These are phyloP conservation scores for Drosophila longiperda DNA, from an alignment of 2,888 invertebrate species.

Conservation along the genomic window DNA sequence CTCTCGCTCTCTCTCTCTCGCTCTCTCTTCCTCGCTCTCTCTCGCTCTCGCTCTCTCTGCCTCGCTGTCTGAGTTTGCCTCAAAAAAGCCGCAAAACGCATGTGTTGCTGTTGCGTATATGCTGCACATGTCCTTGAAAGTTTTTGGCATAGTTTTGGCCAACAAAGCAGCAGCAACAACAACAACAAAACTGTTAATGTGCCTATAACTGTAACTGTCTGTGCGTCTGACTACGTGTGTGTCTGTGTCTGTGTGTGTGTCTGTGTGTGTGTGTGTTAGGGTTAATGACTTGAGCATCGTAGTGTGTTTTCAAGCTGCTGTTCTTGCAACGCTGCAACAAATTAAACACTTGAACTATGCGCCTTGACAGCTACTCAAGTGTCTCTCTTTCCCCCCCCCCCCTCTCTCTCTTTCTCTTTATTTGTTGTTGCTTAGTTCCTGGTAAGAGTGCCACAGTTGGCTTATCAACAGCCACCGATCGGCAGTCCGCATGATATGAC, in stretches of 20 bases:
- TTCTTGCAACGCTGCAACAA: constrained; percentile 43
- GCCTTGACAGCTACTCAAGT: constrained; percentile 56
- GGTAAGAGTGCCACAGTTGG: constrained; percentile 17
- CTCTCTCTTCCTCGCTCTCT: neutral
- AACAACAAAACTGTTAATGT: constrained; percentile 60
- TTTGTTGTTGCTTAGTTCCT: constrained; percentile 36
- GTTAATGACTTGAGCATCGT: constrained; percentile 58
- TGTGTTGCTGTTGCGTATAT: constrained; percentile 57
- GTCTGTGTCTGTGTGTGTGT: constrained; percentile 12
- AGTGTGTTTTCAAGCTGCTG: neutral
- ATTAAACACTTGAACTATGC: constrained; percentile 54
- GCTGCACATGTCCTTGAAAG: constrained; percentile 84
- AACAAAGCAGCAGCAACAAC: constrained; percentile 36
- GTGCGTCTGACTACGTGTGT: constrained; percentile 12
- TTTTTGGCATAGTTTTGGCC: constrained; percentile 84
- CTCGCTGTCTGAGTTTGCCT: constrained; percentile 36
- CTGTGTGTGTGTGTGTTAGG: constrained; percentile 19
- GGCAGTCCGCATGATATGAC: constrained; percentile 67
- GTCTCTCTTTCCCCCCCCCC: constrained; percentile 10
- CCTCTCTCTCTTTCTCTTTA: too few relatives aligned
- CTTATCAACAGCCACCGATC: constrained; percentile 71
- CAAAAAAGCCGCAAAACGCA: constrained; percentile 59
- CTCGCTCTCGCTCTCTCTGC: neutral
- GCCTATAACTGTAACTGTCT: constrained; percentile 49
- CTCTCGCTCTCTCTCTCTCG: neutral